A percentile compares a stretch with the other conserved stretches of the same genome.
These are phyloP conservation scores for Cyclopterus lumpus DNA, from an alignment of 2,797 vertebrate genomes.

Conservation along the genomic window DNA sequence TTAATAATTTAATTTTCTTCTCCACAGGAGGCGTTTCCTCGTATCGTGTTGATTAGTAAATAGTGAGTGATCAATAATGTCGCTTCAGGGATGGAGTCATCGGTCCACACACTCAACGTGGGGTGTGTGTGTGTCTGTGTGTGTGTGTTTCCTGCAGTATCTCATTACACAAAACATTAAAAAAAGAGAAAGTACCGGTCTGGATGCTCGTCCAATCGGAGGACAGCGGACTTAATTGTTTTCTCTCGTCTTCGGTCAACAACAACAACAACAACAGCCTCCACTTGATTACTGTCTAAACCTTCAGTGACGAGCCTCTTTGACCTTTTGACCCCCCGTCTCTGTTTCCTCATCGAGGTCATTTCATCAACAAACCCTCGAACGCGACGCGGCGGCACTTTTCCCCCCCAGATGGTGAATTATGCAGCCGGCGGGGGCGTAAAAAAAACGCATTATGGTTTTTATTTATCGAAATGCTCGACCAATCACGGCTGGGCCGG, in stretches of 20 bases:
- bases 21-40: no score
- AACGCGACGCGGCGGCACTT: slow-evolving; percentile 34
- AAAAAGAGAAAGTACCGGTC: no score
- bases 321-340: slow-evolving; percentile 44
- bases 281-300: slow-evolving; percentile 42
- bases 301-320: slow-evolving; percentile 21
- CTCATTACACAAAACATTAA: not conserved
- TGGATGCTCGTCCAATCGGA: slow-evolving; percentile 12
- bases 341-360: slow-evolving; percentile 29
- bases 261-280: slow-evolving; percentile 1
- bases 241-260: slow-evolving; percentile 25
- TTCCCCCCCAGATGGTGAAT: no score
- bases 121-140: slow-evolving; percentile 2
- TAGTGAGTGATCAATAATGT: slow-evolving; percentile 58
- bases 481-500: slow-evolving; percentile 9
- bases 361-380: slow-evolving; percentile 46
- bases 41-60: slow-evolving; percentile 56
- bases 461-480: no score
- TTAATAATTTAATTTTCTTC: no score
- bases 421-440: slow-evolving; percentile 54
- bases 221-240: slow-evolving; percentile 27
- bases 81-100: slow-evolving; percentile 48
- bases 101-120: slow-evolving; percentile 25
- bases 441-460: slow-evolving; percentile 59
- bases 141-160: slow-evolving; percentile 13